Conservation (phyloP, 2,888 invertebrate species). For the Oegoconia quadripuncta region DNA sequence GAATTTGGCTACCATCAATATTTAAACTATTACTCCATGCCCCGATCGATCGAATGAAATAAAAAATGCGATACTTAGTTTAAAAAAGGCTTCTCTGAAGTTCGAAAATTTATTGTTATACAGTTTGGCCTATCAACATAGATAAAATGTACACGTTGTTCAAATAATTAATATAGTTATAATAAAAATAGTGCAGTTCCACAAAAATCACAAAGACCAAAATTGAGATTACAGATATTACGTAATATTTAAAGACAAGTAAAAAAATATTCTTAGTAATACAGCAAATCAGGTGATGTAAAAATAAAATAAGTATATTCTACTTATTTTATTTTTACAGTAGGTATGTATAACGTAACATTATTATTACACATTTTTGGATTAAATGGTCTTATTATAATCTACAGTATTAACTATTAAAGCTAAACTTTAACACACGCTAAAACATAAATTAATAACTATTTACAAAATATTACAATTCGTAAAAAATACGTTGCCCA, state of each 20-base stretch:
- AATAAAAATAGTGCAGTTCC: constrained; percentile 26
- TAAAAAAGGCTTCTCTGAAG: neutral
- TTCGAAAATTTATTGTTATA: constrained; percentile 66
- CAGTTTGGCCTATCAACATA: constrained; percentile 55
- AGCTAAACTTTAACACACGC: constrained; percentile 66
- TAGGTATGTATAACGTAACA: constrained; percentile 22
- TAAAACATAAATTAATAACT: constrained; percentile 67
- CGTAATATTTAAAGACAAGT: constrained; percentile 17
- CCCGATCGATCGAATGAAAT: too few species aligned
- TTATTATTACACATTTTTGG: constrained; percentile 62
- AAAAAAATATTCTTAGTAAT: constrained; percentile 24
- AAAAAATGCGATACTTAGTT: neutral
- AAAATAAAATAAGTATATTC: constrained; percentile 37
- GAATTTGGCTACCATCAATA: too few species aligned
- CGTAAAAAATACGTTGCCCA: neutral
- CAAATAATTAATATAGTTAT: constrained; percentile 44
- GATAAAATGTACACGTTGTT: constrained; percentile 58
- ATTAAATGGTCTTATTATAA: constrained; percentile 50
- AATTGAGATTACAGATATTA: neutral
- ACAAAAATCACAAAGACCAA: constrained; percentile 24
- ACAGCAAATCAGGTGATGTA: constrained; percentile 35
- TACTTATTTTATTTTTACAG: constrained; percentile 43
- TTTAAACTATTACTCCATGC: neutral
- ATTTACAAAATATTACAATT: constrained; percentile 75
- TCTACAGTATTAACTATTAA: constrained; percentile 71